phyloP scores from a whole-genome alignment of 1,140 invertebrate species.

The fruit fly (Drosophila melanogaster) region Release_6_plus_ISO1_MT NT_033779.5:1989501-1990000 shows the following conservation, averaged over 20 bases:
- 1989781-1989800: background rate
- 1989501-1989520: constrained; percentile 11
- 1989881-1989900: constrained; percentile 62
- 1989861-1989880: constrained; percentile 60
- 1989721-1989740: constrained; percentile 34
- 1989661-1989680: constrained; percentile 21
- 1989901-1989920: constrained; percentile 48
- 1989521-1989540: too few species aligned
- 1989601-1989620: constrained; percentile 35
- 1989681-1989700: constrained; percentile 5
- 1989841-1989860: constrained; percentile 59
- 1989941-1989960: constrained; percentile 1
- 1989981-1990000: background rate
- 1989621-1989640: constrained; percentile 39
- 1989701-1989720: constrained; percentile 17
- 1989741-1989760: constrained; percentile 44
- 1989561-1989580: constrained; percentile 11
- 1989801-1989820: background rate
- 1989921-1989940: constrained; percentile 1
- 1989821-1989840: constrained; percentile 26
- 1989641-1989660: constrained; percentile 45
- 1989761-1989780: constrained; percentile 23
- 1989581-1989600: constrained; percentile 11
- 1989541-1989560: background rate
- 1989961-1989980: constrained; percentile 51